phyloP scores from a whole-genome alignment of 2,113 vertebrate species.

The Procavia capensis region DNA sequence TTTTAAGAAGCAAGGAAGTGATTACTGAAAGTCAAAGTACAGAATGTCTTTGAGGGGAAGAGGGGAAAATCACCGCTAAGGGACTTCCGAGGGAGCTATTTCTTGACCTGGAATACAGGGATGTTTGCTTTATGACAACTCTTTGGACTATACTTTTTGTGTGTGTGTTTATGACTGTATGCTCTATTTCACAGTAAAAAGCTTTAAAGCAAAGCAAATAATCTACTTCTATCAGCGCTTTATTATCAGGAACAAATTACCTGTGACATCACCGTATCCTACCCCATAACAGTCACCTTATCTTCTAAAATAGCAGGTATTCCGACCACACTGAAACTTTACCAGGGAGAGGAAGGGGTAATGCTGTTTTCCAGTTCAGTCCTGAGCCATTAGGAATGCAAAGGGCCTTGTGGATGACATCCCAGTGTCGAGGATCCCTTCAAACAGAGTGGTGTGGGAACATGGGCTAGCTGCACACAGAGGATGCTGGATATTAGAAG shows the following conservation, averaged over 20 bases:
- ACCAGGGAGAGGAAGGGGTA: background rate
- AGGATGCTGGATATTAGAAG: background rate
- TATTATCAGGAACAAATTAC: background rate
- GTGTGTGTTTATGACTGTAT: background rate
- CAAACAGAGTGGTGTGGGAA: background rate
- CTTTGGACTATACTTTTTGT: background rate
- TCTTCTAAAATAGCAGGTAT: background rate
- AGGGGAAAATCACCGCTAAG: background rate
- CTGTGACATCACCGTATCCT: background rate
- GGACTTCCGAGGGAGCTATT: too few relatives aligned
- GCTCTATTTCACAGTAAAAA: background rate
- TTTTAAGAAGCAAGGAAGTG: background rate
- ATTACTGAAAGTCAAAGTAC: background rate
- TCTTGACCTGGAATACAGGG: background rate
- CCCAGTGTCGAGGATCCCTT: background rate
- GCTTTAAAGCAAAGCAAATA: background rate
- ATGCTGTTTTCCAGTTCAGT: background rate
- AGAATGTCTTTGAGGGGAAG: background rate
- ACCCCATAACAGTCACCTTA: background rate
- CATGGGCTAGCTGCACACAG: accelerated
- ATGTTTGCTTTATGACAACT: background rate
- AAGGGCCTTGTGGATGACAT: background rate
- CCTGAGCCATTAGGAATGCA: background rate
- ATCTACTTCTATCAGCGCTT: background rate
- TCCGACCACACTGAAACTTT: background rate